phyloP scores from a whole-genome alignment of 2,113 vertebrate species.

The Sprattus sprattus region DNA sequence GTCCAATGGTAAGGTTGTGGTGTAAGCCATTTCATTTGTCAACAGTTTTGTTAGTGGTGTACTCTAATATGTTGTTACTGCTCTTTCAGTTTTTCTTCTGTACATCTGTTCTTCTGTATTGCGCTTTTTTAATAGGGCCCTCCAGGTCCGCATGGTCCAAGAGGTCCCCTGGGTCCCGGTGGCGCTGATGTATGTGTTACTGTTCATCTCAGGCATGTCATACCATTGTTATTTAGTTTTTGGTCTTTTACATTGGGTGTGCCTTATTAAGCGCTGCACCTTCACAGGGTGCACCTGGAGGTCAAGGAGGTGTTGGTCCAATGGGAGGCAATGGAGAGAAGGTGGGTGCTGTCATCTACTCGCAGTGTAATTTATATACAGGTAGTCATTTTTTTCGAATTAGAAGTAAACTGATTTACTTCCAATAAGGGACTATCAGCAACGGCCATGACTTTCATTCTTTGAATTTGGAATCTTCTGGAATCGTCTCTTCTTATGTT shows the following conservation, averaged over 20 bases:
- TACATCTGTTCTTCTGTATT: background rate
- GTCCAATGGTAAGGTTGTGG: slow-evolving; percentile 83
- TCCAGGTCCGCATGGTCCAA: slow-evolving; percentile 92
- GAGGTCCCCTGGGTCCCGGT: slow-evolving; percentile 91
- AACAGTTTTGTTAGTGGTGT: background rate
- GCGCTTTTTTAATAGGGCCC: slow-evolving; percentile 78
- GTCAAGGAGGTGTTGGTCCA: slow-evolving; percentile 84
- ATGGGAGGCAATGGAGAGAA: slow-evolving; percentile 92
- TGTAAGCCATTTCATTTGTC: background rate
- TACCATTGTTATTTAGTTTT: background rate
- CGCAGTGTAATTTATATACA: too few relatives aligned
- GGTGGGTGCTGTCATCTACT: slow-evolving; percentile 66
- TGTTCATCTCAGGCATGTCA: background rate
- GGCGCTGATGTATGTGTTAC: slow-evolving; percentile 86
- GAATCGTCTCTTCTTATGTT: too few relatives aligned
- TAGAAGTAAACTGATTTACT: too few relatives aligned
- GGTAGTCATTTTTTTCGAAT: too few relatives aligned
- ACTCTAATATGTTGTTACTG: background rate
- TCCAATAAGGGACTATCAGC: too few relatives aligned
- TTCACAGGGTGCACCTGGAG: slow-evolving; percentile 88
- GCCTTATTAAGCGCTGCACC: slow-evolving; percentile 25
- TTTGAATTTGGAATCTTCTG: too few relatives aligned
- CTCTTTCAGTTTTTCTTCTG: background rate
- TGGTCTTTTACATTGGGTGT: background rate
- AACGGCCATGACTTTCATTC: too few relatives aligned